These are phyloP conservation scores for Mercenaria mercenaria DNA, from an alignment of 1,140 invertebrate genomes.

Conservation along the genomic window DNA sequence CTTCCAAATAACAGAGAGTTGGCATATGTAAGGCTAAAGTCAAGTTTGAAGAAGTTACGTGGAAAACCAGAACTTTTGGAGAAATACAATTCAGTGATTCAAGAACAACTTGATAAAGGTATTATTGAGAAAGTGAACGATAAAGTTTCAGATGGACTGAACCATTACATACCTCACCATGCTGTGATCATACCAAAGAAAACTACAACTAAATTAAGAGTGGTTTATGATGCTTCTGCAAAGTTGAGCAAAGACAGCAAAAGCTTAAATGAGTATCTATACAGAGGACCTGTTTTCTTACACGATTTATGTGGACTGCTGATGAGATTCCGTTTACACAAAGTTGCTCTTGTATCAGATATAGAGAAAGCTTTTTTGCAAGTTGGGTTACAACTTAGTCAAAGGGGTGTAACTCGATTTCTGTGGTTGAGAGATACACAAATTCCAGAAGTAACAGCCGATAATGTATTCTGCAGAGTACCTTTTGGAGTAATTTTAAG, in stretches of 20 bases:
- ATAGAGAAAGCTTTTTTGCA: not conserved
- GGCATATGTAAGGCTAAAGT: not conserved
- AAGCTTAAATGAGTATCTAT: too few species aligned
- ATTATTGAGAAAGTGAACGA: slow-evolving; percentile 2
- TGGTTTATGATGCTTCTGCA: not conserved
- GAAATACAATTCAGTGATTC: slow-evolving; percentile 9
- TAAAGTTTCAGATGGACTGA: too few species aligned
- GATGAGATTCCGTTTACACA: too few species aligned
- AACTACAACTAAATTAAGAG: not conserved
- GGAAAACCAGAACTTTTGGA: not conserved
- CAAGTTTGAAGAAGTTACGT: not conserved
- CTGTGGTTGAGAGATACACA: not conserved
- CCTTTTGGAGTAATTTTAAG: slow-evolving; percentile 23
- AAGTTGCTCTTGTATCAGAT: too few species aligned
- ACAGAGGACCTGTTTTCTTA: not conserved
- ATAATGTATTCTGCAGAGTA: not conserved
- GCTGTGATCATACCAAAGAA: slow-evolving; percentile 24
- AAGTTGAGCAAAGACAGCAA: not conserved
- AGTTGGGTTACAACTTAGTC: not conserved
- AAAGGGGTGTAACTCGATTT: not conserved
- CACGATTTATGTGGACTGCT: not conserved
- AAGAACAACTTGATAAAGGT: slow-evolving; percentile 13
- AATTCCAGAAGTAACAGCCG: not conserved
- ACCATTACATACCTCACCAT: slow-evolving; percentile 36
- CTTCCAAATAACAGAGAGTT: not conserved